phyloP scores from a whole-genome alignment of 2,888 invertebrate genomes.

The Coecobrya sp. region DNA sequence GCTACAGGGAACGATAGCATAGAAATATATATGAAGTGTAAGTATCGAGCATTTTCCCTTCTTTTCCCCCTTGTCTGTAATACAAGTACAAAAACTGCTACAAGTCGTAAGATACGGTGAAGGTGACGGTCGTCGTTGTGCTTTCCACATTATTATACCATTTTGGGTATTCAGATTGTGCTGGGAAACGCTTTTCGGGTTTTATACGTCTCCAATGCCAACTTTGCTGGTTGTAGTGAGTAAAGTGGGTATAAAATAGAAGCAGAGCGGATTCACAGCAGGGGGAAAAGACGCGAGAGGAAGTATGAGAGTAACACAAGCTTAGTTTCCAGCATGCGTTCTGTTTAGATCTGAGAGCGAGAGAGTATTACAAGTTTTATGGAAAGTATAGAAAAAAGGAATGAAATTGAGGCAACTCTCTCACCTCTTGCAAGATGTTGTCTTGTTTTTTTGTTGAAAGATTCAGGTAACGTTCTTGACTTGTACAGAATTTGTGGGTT shows the following conservation, averaged over 20 bases:
- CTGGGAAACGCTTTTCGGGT: no score
- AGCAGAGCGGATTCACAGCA: no score
- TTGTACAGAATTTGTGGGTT: constrained; percentile 98
- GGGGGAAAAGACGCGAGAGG: no score
- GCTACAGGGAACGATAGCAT: background rate
- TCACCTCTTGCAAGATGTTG: constrained; percentile 96
- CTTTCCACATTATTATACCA: background rate
- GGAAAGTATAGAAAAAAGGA: background rate
- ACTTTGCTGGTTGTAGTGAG: no score
- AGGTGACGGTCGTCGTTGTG: constrained; percentile 13
- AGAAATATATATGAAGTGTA: background rate
- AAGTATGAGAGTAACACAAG: no score
- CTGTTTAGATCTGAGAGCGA: no score
- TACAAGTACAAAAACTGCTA: background rate
- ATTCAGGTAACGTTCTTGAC: constrained; percentile 97
- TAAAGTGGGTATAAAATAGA: no score
- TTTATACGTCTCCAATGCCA: no score
- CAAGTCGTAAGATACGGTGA: background rate
- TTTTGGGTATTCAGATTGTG: no score
- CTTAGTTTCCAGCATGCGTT: no score
- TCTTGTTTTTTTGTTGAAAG: constrained; percentile 97
- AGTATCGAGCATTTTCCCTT: background rate
- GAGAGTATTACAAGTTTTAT: no score
- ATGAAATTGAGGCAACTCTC: constrained; percentile 85
- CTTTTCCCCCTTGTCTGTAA: background rate